Conservation (phyloP, 1,140 invertebrate genomes). For the Orchesella cincta region DNA sequence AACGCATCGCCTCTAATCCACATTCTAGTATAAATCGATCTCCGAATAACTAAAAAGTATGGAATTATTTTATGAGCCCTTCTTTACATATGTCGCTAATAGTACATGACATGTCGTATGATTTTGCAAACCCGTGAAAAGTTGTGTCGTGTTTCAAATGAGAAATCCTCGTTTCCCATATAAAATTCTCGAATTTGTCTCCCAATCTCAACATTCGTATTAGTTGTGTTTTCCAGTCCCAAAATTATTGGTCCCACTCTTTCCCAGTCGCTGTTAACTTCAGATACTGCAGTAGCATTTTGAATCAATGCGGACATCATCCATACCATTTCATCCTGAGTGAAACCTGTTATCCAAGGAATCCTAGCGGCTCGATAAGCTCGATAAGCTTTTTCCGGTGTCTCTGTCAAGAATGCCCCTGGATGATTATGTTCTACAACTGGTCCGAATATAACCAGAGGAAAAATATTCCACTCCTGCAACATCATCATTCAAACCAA, state of each 20-base stretch:
- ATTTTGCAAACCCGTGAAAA: conserved; percentile 23
- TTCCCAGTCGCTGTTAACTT: conserved; percentile 46
- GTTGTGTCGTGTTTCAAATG: conserved; percentile 39
- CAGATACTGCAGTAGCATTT: not conserved
- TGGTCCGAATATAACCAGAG: conserved; percentile 35
- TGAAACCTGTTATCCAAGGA: conserved; percentile 43
- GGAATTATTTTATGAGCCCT: not conserved
- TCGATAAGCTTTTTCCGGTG: conserved; percentile 39
- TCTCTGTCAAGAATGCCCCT: conserved; percentile 42
- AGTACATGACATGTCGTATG: not conserved
- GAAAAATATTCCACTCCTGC: not conserved
- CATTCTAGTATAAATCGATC: conserved; percentile 42
- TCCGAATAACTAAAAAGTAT: conserved; percentile 36
- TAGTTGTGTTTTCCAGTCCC: conserved; percentile 29
- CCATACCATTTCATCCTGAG: not conserved
- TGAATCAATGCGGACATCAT: conserved; percentile 35
- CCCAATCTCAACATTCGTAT: not conserved
- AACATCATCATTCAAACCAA: not conserved
- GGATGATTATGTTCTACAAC: conserved; percentile 36
- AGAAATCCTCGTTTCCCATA: conserved; percentile 35
- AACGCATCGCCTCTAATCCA: conserved; percentile 36
- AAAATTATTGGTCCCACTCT: conserved; percentile 40
- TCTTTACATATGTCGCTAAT: too few species aligned
- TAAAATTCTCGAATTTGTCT: conserved; percentile 37
- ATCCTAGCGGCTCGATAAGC: conserved; percentile 32